A percentile compares a stretch with the other conserved stretches of the same genome.
phyloP scores from a whole-genome alignment of 1,140 invertebrate species.

The Chymomyza costata region DNA sequence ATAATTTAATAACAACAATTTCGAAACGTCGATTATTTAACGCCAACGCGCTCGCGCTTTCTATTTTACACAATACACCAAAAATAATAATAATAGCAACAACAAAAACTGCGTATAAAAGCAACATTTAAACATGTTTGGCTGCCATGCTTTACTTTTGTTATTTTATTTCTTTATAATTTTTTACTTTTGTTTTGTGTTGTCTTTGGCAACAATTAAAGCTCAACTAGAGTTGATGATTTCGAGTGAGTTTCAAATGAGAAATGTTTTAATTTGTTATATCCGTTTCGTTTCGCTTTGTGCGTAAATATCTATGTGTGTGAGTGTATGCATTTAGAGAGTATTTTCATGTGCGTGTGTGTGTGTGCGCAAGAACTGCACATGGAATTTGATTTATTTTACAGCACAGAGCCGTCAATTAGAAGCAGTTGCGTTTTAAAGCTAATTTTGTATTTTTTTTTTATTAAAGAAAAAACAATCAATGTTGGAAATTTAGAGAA shows the following conservation, averaged over 20 bases:
- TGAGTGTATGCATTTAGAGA: too few species aligned
- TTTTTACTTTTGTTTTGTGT: slow-evolving; percentile 23
- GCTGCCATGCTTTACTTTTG: slow-evolving; percentile 31
- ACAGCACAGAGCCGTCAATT: too few species aligned
- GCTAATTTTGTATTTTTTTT: too few species aligned
- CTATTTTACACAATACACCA: slow-evolving; percentile 29
- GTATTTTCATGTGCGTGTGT: not conserved
- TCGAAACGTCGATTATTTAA: slow-evolving; percentile 27
- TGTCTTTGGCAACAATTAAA: slow-evolving; percentile 35
- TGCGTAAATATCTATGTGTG: too few species aligned
- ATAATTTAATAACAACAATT: too few species aligned
- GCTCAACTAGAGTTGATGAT: slow-evolving; percentile 30
- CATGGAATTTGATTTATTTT: too few species aligned
- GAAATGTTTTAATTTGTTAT: slow-evolving; percentile 59
- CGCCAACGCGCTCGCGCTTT: slow-evolving; percentile 36
- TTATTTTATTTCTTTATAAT: slow-evolving; percentile 13
- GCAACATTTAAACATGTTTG: slow-evolving; percentile 1
- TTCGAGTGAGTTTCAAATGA: slow-evolving; percentile 34
- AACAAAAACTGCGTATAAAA: too few species aligned
- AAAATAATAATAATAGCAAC: slow-evolving; percentile 10
- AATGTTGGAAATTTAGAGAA: too few species aligned
- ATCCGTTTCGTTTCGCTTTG: slow-evolving; percentile 48
- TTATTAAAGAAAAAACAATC: too few species aligned
- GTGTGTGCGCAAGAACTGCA: slow-evolving; percentile 3
- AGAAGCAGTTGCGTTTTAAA: too few species aligned